A percentile compares a stretch with the other conserved stretches of the same genome.
These are phyloP conservation scores for Galerucella calmariensis DNA, from an alignment of 2,888 invertebrate species.

Conservation along the genomic window DNA sequence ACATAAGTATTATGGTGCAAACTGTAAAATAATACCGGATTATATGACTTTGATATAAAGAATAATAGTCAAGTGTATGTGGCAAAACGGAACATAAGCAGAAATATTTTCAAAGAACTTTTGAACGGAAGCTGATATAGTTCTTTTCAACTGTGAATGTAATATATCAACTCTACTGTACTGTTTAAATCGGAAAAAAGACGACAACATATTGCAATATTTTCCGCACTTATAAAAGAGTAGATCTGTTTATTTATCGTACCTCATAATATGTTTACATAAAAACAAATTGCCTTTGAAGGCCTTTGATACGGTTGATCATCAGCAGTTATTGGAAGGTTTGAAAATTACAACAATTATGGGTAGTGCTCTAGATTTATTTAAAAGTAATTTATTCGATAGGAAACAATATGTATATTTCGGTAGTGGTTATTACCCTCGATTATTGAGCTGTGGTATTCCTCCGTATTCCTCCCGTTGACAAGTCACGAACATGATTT, in stretches of 20 bases:
- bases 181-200: not conserved
- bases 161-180: not conserved
- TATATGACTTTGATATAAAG: slow-evolving; percentile 15
- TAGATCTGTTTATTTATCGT: not conserved
- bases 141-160: not conserved
- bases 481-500: too few species aligned
- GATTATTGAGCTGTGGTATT: too few species aligned
- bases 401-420: too few species aligned
- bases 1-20: slow-evolving; percentile 1
- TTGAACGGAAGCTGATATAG: slow-evolving; percentile 5
- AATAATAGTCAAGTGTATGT: not conserved
- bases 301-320: too few species aligned
- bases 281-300: not conserved
- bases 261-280: not conserved
- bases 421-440: too few species aligned
- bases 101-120: not conserved
- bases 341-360: too few species aligned
- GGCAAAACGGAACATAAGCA: slow-evolving; percentile 1
- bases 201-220: not conserved
- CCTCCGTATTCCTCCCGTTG: too few species aligned
- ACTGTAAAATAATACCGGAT: slow-evolving; percentile 1
- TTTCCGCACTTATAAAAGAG: not conserved
- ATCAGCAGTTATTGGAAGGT: too few species aligned
- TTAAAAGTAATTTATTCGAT: too few species aligned
- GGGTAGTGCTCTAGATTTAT: too few species aligned